Evolutionary conservation across 2,113 vertebrate species (phyloP), one percentile per base, ranked within the genome.

Genomic region (Prolemur simus): DNA sequence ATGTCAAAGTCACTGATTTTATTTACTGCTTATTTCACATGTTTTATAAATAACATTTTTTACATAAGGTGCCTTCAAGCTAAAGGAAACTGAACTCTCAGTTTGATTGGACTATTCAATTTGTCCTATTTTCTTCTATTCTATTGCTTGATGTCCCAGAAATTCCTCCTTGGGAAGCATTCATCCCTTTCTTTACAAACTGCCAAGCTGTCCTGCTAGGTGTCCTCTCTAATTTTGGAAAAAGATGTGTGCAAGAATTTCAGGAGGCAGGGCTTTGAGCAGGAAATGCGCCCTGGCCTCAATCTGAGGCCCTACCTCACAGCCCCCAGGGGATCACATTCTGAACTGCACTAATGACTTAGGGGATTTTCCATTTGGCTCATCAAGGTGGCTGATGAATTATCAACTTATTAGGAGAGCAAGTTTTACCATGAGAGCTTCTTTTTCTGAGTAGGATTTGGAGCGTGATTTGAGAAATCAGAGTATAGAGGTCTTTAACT

Each of bases 131-230:
- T 92, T 91, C 34, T 95, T 42, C 42, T 77, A 64, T 49, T 87
- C 81, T 71, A 21, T 60, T 80, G 29, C 78, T 89, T 68, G 34
- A 34, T 90, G 89, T 89, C 52, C 92, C 90, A 84, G 89, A 97
- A 94, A 91, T 77, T 91, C 64, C 66, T 82, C 68, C 47, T 89
- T 77, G 60, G 54, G 39, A 96, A 92, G 49, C 66, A 95, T 85
- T 52, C 21, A 49, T 63, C 42, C 49, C 37, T 58, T 80, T 76
- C 84, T 89, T 94, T 94, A 45, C 68, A 90, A 63, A 66, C 23
- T 54, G 84, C 58, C 81, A 63, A 49, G 34, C 76, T 92, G 58
- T 49, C 60, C 91, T 89, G 32, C 76, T 71, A 73, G 60, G 20
- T 71, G 77, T 45, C 58, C 27, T 78, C 66, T 91, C 89, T 91